Evolutionary conservation across 2,797 vertebrate species (phyloP).

Genomic region (Manis pentadactyla): DNA sequence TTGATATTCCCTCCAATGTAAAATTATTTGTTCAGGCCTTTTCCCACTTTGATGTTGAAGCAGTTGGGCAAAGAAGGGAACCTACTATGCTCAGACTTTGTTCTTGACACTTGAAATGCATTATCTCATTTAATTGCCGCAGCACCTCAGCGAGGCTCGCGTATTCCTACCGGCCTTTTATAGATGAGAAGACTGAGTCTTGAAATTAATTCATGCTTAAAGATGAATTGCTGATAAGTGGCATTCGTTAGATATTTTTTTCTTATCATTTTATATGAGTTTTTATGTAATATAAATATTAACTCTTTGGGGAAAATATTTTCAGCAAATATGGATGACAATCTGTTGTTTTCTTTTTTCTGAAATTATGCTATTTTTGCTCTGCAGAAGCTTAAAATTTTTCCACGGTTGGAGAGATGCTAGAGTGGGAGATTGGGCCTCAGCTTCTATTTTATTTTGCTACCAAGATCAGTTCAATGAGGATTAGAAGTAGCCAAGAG

Average conservation of each 20-base stretch:
- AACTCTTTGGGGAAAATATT: constrained; percentile 84
- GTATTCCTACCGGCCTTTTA: neutral
- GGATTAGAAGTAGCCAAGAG: constrained; percentile 58
- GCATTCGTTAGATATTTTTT: constrained; percentile 75
- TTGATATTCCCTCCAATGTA: neutral
- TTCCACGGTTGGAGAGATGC: constrained; percentile 64
- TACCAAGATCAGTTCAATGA: constrained; percentile 64
- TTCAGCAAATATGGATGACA: constrained; percentile 83
- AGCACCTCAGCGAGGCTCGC: neutral
- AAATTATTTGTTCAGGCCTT: neutral
- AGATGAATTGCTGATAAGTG: constrained; percentile 67
- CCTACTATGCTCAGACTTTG: neutral
- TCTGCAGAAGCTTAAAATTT: constrained; percentile 75
- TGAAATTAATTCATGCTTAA: constrained; percentile 37
- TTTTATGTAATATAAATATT: constrained; percentile 83
- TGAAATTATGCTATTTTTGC: constrained; percentile 82
- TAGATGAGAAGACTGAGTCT: constrained; percentile 14
- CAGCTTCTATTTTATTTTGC: constrained; percentile 69
- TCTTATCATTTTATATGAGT: constrained; percentile 78
- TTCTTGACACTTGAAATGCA: neutral
- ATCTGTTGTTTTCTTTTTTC: constrained; percentile 83
- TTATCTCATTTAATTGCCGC: neutral
- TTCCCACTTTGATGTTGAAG: neutral
- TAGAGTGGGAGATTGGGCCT: constrained; percentile 34
- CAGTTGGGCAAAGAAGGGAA: neutral